Evolutionary conservation across 2,888 invertebrate genomes (phyloP), one percentile per base, ranked within the genome.

Genomic region (Colostygia pectinataria): DNA sequence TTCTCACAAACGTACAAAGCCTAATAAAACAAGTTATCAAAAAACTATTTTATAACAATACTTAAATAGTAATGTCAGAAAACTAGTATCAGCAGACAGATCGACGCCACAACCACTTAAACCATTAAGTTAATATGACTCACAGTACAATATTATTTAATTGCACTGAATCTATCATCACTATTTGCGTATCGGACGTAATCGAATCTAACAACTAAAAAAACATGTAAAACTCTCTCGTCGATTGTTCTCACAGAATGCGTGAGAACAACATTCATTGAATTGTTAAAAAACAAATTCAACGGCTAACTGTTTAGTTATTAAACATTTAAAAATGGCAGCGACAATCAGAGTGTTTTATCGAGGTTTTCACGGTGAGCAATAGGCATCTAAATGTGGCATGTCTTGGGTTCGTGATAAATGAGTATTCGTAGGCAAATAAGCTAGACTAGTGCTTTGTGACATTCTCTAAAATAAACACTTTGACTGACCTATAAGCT

Each of bases 181-280:
- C 54, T 69, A 74, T 76, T 82, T 77, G 80, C 83, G 81, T 83
- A 81, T 78, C 83, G 78, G 72, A 73, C 63, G 69, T 68, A 70
- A 74, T 75, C 71, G 68, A 64, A 65, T 67, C 70, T 69, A 77
- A 73, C 72, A 65, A 71, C 68, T 73, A 74, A 71, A 67, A 67
- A 74, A 73, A 72, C 71, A 70, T 74, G 75, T 74, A 75, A 74
- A 78, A 69, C 69, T 74, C 70, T 72, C 68, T 55, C 53, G 51
- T 45, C 71, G 70, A 74, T 73, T 77, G 77, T 87, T 86, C 85
- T 83, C 86, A 86, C 86, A 86, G 41, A 36, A 53, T 66, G 77
- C 87, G 88, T 88, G 88, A 86, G 87, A 88, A 87, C 74, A 71
- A 71, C 72, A 74, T 77, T 77, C 75, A 77, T 68, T 79, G 70